A percentile compares a stretch with the other conserved stretches of the same genome.
Evolutionary conservation across 1,140 invertebrate genomes (phyloP).

Genomic region (Diachasma alloeum): DNA sequence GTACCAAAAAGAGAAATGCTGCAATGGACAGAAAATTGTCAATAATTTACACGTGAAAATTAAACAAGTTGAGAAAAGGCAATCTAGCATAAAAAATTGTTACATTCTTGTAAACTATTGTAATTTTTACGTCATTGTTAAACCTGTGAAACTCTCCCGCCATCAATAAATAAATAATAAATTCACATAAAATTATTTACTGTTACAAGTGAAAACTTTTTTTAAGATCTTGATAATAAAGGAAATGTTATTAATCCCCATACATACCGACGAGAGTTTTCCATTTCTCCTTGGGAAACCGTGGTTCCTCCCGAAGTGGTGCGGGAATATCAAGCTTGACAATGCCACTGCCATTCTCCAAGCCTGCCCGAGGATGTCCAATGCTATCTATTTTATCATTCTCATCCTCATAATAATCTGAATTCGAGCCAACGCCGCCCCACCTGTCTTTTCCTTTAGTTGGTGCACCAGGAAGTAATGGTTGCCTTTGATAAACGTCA

Average conservation of each 20-base stretch:
- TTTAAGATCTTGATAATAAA: too few species aligned
- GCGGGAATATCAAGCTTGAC: slow-evolving; percentile 69
- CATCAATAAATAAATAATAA: too few species aligned
- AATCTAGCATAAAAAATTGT: too few species aligned
- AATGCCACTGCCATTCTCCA: slow-evolving; percentile 59
- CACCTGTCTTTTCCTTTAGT: slow-evolving; percentile 60
- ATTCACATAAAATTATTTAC: too few species aligned
- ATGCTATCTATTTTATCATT: slow-evolving; percentile 59
- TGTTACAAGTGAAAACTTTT: too few species aligned
- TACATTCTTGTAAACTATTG: too few species aligned
- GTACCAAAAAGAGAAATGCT: slow-evolving; percentile 71
- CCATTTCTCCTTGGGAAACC: slow-evolving; percentile 76
- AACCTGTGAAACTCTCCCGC: too few species aligned
- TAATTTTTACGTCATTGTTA: too few species aligned
- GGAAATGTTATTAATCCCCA: too few species aligned
- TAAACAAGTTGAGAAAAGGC: too few species aligned
- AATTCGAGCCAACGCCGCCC: slow-evolving; percentile 52
- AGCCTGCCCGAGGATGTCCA: slow-evolving; percentile 43
- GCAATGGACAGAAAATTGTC: slow-evolving; percentile 42
- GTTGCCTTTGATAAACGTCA: slow-evolving; percentile 67
- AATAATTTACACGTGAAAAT: too few species aligned
- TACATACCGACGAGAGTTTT: slow-evolving; percentile 74
- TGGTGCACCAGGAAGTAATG: slow-evolving; percentile 60
- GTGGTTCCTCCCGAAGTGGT: slow-evolving; percentile 69
- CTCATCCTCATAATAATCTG: slow-evolving; percentile 61